Base-by-base conservation (phyloP, 2,113 vertebrate species). In the Gasterosteus nipponicus region DNA sequence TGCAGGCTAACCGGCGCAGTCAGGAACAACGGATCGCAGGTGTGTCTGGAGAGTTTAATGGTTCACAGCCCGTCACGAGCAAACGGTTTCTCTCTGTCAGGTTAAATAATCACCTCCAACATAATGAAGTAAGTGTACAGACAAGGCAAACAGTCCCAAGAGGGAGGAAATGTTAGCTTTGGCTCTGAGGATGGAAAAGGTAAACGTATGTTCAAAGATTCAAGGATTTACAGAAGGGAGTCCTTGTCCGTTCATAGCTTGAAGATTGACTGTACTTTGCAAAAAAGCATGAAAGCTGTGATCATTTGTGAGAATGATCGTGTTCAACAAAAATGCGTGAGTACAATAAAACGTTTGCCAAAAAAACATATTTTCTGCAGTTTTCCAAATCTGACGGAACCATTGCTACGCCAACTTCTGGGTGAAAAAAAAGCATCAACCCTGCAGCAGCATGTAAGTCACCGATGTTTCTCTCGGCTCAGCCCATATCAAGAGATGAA, bases 21-120 rank as follows among this genome's bases (percentile, higher is more conserved):
- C 78, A 22, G 5, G 7, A 26, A 39, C 33, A 31, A 42, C 15
- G 31, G 65, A 77, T 64, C 19, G 11, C 78, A 73, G 64, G 64
- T 73, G 73, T 73, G 78, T 68, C n/a, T 57, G 70, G 4, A 19
- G 63, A 61, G 63, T 46, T 51, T 5, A 31, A 58, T n/a, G 8
- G 73, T 10, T 58, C 9, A 39, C 22, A 53, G 22, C 9, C 64
- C 39, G 51, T 41, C 46, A 29, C 1, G 7, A 39, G 39, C 31
- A 33, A 29, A 19, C 11, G 8, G 18, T 42, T 44, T 77, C 18
- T 33, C 5, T 4, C 1, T 46, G 38, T 44, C 58, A 12, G 38
- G 14, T 29, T 10, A 18, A 69, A 42, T 19, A 44, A 53, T 33
- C 33, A 16, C 16, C 7, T 33, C 49, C 7, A 35, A 10, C 19